Evolutionary conservation across 2,113 vertebrate species (phyloP).

Genomic region (Barbus barbus): DNA sequence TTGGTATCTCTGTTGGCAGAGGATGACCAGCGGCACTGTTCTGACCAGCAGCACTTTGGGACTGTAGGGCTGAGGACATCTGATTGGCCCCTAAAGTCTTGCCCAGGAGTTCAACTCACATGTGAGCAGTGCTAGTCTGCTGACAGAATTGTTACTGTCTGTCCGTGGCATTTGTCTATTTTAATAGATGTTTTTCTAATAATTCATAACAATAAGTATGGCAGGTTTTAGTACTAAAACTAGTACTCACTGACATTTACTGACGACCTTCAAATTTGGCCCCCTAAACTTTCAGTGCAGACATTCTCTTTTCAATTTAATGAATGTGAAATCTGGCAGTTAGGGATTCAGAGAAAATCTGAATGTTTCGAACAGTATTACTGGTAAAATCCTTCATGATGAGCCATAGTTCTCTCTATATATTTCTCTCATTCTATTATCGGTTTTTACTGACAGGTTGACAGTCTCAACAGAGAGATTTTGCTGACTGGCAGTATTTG

Average conservation of each 20-base stretch:
- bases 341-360: too few species aligned
- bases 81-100: background rate
- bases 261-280: background rate
- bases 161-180: background rate
- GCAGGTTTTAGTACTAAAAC: background rate
- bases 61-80: background rate
- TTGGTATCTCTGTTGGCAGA: background rate
- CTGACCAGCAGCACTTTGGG: too few species aligned
- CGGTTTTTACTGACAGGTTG: background rate
- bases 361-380: too few species aligned
- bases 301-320: too few species aligned
- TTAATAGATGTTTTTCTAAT: background rate
- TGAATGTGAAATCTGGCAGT: too few species aligned
- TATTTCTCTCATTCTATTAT: background rate
- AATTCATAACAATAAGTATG: background rate
- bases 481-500: conserved; percentile 16
- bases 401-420: too few species aligned
- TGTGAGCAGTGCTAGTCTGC: background rate
- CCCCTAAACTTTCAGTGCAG: background rate
- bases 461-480: background rate
- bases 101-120: background rate
- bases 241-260: background rate
- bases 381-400: too few species aligned
- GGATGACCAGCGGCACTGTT: background rate
- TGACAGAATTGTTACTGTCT: background rate